These are phyloP conservation scores for Megaceryle torquata DNA, from an alignment of 2,113 vertebrate species.

Conservation along the genomic window DNA sequence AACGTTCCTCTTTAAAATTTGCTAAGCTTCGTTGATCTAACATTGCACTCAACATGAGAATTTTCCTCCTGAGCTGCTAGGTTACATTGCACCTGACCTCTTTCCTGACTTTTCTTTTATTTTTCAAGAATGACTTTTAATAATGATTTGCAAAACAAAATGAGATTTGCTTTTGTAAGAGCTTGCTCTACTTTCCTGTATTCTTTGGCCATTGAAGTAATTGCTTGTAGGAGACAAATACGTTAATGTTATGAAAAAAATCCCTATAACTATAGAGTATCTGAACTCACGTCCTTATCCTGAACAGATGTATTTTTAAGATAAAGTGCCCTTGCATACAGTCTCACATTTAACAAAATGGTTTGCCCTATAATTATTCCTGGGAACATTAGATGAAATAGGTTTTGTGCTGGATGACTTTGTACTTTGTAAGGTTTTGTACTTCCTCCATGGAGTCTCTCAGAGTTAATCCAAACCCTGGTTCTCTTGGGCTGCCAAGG, in stretches of 20 bases:
- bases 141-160: slow-evolving; percentile 11
- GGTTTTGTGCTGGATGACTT: neutral
- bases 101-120: neutral
- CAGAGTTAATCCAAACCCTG: slow-evolving; percentile 7
- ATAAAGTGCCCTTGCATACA: neutral
- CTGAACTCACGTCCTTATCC: neutral
- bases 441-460: neutral
- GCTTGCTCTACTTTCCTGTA: neutral
- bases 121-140: slow-evolving; percentile 5
- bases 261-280: neutral
- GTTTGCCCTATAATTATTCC: neutral
- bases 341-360: neutral
- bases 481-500: neutral
- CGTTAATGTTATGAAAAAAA: neutral
- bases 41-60: neutral
- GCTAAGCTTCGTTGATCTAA: slow-evolving; percentile 28
- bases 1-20: slow-evolving; percentile 6
- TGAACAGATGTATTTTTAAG: slow-evolving; percentile 10
- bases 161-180: neutral
- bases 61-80: slow-evolving; percentile 19
- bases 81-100: slow-evolving; percentile 17
- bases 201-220: neutral
- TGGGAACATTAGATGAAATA: slow-evolving; percentile 10
- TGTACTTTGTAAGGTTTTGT: neutral
- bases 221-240: neutral